Base-by-base conservation (phyloP, 2,113 vertebrate species). In the Xenopus laevis region DNA sequence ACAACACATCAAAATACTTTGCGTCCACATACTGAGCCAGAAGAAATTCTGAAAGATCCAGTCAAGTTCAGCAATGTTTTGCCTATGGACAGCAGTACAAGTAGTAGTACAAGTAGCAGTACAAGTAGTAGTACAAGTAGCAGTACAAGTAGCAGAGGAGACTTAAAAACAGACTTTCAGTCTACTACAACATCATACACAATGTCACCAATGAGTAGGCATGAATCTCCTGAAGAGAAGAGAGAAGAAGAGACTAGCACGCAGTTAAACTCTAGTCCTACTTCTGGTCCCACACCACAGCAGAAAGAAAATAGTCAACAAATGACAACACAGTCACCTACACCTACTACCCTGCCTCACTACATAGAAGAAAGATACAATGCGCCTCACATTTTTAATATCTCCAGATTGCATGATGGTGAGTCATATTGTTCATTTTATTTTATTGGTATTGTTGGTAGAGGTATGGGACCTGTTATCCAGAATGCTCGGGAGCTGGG, bases 351-450 rank as follows among this genome's bases (percentile, higher is more conserved):
- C 46, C 52, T 81, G 67, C 88, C 66, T 7, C 80, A 81, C 78
- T 85, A 74, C 1, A 60, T 84, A 0, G 87, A 87, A 68, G 88
- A 91, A 27, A 84, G 87, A 0, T 71, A 81, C 13, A 84, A 86
- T 74, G 87, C 89, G 74, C 91, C 90, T 74, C 90, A 90, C 2
- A 85, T 90, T 71, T 81, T 87, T 0, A 65, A 82, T 33, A 75
- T 77, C 33, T 79, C 79, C 79, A 86, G 85, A 80, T 64, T 81
- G 7, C 70, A 85, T 40, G 83, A 84, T 84, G 93, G 96, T 96
- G 86, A 95, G 95, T 55, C 7, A 30, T 1, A 20, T 12, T 60
- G 23, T 9, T 40, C 33, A 40, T 40, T 40, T 9, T 40, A 40
- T 40, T 7, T 40, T 40, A 40, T 40, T 40, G 33, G 33, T 40